Evolutionary conservation across 2,113 vertebrate species (phyloP), one percentile per base, ranked within the genome.

Genomic region (Melanocharis versteri): DNA sequence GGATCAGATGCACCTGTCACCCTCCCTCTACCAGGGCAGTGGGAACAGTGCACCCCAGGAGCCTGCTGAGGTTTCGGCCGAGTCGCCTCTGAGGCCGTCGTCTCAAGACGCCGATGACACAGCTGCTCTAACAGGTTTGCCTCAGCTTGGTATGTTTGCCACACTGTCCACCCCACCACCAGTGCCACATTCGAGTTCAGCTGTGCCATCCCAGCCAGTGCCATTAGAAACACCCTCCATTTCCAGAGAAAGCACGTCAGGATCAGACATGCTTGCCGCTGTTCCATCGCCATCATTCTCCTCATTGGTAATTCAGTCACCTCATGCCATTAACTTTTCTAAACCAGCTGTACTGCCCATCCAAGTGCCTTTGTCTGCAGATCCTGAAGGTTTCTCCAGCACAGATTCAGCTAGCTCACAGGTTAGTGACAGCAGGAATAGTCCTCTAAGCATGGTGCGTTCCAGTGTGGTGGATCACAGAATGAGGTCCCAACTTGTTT

Each of bases 101-200:
- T 60, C 93, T 90, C 98, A 83, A 86, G 93, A 96, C 60, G 96
- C 93, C 93, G 97, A 96, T 44, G 97, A 97, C 96, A 93, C 81
- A 85, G 90, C 97, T 86, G 94, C 97, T 79, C 76, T 85, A 94
- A 98, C 99, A 99, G 99, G 99, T 99, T 98, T 99, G 99, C 98
- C 96, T 97, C 96, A 73, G 75, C 96, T 96, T 92, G 97, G 96
- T 98, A 98, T 97, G 94, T 94, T 80, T 70, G 78, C 93, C 71
- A 31, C 94, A 51, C 88, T 93, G 77, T 84, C 95, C 87, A 75
- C 82, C 44, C 80, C 73, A 78, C 95, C 94, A 35, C 83, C 96
- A 75, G 85, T 86, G 89, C 77, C 83, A 72, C 79, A 66, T 61
- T 61, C 2, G 23, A 73, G 86, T 26, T 18, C 91, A 44, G 71